Conservation (phyloP, 2,888 invertebrate species). For the Pyrochroa serraticornis region DNA sequence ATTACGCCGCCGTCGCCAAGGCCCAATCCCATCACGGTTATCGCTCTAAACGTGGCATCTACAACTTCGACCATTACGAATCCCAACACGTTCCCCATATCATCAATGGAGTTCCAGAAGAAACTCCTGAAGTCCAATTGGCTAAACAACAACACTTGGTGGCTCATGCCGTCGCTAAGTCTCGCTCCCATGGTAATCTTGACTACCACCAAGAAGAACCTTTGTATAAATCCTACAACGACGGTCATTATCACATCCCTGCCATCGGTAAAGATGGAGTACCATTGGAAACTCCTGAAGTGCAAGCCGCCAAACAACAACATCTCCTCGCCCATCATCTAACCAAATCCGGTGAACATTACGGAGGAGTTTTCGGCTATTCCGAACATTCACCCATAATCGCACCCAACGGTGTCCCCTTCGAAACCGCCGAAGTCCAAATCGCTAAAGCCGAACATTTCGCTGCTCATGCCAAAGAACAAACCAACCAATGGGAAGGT, state of each 20-base stretch:
- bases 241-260: conserved; percentile 29
- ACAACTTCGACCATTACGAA: conserved; percentile 7
- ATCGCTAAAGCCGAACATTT: conserved; percentile 43
- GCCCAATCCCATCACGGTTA: conserved; percentile 4
- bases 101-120: conserved; percentile 26
- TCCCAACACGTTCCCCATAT: conserved; percentile 8
- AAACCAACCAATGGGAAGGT: conserved; percentile 13
- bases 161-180: conserved; percentile 23
- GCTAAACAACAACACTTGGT: conserved; percentile 29
- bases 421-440: conserved; percentile 56
- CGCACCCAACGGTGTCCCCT: conserved; percentile 62
- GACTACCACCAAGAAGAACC: conserved; percentile 10
- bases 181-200: conserved; percentile 5
- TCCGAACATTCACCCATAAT: conserved; percentile 48
- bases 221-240: neutral
- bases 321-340: conserved; percentile 26
- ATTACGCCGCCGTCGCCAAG: conserved; percentile 16
- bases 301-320: conserved; percentile 26
- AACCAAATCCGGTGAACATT: conserved; percentile 14
- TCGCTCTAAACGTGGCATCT: conserved; percentile 16
- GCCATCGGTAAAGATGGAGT: conserved; percentile 30
- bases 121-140: conserved; percentile 33
- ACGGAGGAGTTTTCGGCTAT: conserved; percentile 8
- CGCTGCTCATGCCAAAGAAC: conserved; percentile 52
- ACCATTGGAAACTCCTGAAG: conserved; percentile 32